Evolutionary conservation across 2,888 invertebrate species (phyloP).

Genomic region (Bugulina stolonifera): DNA sequence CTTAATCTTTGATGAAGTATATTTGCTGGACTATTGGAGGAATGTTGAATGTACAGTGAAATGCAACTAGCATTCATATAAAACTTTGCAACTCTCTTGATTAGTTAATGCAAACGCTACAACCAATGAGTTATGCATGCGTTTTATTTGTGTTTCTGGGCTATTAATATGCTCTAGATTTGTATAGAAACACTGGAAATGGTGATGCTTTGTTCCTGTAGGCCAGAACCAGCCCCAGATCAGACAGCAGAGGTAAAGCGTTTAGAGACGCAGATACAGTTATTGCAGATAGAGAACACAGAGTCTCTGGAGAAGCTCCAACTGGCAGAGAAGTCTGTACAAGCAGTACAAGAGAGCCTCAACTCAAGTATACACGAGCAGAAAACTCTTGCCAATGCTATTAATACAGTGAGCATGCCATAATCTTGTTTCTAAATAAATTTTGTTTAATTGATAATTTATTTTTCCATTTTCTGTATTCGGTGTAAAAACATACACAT

Average conservation of each 20-base stretch:
- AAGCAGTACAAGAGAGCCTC: neutral
- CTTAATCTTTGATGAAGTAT: too few species aligned
- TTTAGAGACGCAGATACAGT: slow-evolving; percentile 20
- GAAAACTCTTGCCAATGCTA: neutral
- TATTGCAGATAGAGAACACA: slow-evolving; percentile 28
- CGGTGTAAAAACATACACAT: too few species aligned
- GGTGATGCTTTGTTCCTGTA: neutral
- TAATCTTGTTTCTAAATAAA: neutral
- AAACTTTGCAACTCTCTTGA: too few species aligned
- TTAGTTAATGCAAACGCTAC: too few species aligned
- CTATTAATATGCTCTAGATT: too few species aligned
- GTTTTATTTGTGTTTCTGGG: too few species aligned
- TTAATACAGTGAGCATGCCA: neutral
- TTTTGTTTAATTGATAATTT: neutral
- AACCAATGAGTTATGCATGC: too few species aligned
- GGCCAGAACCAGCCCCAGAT: slow-evolving; percentile 10
- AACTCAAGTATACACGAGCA: neutral
- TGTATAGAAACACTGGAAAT: neutral
- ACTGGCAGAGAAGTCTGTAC: slow-evolving; percentile 1
- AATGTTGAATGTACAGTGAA: too few species aligned
- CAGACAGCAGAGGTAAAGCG: neutral
- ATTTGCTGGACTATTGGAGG: too few species aligned
- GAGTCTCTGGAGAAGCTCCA: slow-evolving; percentile 27
- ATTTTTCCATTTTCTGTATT: too few species aligned
- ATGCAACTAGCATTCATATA: too few species aligned